Evolutionary conservation across 2,797 vertebrate species (phyloP), one percentile per base, ranked within the genome.

Genomic region (Oreochromis grahami): DNA sequence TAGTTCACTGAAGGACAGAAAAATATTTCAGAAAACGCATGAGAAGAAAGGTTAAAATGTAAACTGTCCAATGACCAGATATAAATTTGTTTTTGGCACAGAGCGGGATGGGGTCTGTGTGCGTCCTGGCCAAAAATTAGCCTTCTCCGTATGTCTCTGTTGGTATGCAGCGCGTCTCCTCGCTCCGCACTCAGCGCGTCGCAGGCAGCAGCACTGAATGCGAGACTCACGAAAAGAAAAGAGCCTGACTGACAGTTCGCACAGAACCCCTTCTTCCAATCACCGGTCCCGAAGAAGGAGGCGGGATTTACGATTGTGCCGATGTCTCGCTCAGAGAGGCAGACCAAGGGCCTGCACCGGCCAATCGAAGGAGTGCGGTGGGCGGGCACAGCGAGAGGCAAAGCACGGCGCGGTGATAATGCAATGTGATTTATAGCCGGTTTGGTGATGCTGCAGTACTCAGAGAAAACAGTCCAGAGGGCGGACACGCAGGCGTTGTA

Each of bases 371-470:
- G 24, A 21, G 58, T 56, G 76, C 76, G 55, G 76, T 90, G 93
- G 95, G 94, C 90, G 94, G 94, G 87, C 85, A 7, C n/a, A 84
- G 79, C 83, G 87, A 78, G 53, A 79, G 82, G 85, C 92, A 83
- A 90, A 84, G 87, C 88, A 86, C 93, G 72, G 93, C 91, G 92
- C 92, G 93, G 90, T 85, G 93, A 91, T 96, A 95, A 94, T 94
- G 89, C 91, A 87, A 95, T 94, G 96, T 96, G 96, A 97, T 97
- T 97, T 96, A 97, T 96, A 89, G 94, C 84, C 91, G 68, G 91
- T 84, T 93, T 93, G 89, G 91, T 90, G 94, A 91, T 96, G 95
- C 96, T 96, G 96, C 96, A 96, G 96, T 96, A 91, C 92, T 94
- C 90, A 58, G 92, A 92, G 94, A 93, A 88, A 93, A 90, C 87